Conservation (phyloP, 2,113 vertebrate genomes). For the Zosterops japonicus region DNA sequence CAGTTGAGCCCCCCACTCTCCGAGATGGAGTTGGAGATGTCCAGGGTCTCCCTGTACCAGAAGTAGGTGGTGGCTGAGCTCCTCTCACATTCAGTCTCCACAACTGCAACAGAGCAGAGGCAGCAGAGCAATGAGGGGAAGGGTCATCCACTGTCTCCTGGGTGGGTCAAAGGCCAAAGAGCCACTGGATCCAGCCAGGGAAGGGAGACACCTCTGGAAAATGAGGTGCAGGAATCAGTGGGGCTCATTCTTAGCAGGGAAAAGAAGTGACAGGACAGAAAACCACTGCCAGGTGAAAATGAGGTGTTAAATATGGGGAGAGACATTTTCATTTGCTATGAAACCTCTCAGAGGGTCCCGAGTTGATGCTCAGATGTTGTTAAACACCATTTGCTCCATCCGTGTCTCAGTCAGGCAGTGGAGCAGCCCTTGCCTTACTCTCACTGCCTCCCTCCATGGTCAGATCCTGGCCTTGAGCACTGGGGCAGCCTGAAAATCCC, state of each 20-base stretch:
- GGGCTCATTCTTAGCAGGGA: not conserved
- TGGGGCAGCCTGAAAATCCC: not conserved
- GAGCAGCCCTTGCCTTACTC: not conserved
- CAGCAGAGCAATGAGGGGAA: accelerated
- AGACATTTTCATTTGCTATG: not conserved
- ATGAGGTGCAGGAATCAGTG: not conserved
- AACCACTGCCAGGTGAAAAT: not conserved
- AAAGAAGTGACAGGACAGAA: not conserved
- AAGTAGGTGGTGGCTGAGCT: constrained; percentile 98
- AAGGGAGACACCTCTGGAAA: not conserved
- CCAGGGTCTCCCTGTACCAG: constrained; percentile 94
- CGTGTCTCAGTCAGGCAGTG: accelerated
- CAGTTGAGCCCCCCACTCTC: constrained; percentile 94
- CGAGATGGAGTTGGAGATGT: constrained; percentile 93
- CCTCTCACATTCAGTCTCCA: constrained; percentile 93
- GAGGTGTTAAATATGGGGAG: not conserved
- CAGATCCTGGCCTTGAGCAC: not conserved
- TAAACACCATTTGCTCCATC: not conserved
- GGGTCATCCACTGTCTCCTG: not conserved
- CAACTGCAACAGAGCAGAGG: constrained; percentile 72
- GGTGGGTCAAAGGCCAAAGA: not conserved
- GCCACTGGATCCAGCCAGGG: not conserved
- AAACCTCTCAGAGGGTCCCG: not conserved
- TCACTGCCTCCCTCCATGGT: accelerated
- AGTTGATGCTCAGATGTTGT: not conserved